These are phyloP conservation scores for Lottia scabra DNA, from an alignment of 2,888 invertebrate species.

Conservation along the genomic window DNA sequence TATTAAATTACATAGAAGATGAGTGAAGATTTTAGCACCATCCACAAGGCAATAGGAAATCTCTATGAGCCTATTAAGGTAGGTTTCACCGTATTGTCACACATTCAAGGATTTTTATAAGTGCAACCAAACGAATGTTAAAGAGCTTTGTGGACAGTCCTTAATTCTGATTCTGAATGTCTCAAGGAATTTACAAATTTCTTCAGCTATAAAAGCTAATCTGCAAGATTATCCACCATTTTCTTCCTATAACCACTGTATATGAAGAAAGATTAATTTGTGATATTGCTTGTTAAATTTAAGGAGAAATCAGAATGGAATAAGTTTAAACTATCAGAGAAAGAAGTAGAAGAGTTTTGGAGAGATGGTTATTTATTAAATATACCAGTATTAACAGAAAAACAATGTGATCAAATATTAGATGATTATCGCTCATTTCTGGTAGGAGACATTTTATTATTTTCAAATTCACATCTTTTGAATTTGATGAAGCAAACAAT, in stretches of 20 bases:
- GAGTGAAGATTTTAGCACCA: slow-evolving; percentile 48
- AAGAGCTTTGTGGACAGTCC: too few relatives aligned
- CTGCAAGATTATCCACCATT: too few relatives aligned
- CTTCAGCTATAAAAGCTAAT: too few relatives aligned
- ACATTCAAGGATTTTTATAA: too few relatives aligned
- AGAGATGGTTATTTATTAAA: slow-evolving; percentile 58
- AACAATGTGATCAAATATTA: slow-evolving; percentile 58
- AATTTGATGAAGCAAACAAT: too few relatives aligned
- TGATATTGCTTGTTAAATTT: neutral
- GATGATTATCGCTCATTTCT: slow-evolving; percentile 57
- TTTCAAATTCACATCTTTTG: too few relatives aligned
- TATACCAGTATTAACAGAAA: slow-evolving; percentile 50
- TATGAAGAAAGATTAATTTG: too few relatives aligned
- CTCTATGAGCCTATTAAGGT: slow-evolving; percentile 38
- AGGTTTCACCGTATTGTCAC: neutral
- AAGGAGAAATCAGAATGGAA: slow-evolving; percentile 38
- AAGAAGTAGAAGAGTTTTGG: slow-evolving; percentile 54
- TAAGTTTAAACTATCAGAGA: slow-evolving; percentile 38
- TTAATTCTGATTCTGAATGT: too few relatives aligned
- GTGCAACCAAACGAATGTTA: too few relatives aligned
- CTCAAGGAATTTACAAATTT: too few relatives aligned
- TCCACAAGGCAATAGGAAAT: slow-evolving; percentile 47
- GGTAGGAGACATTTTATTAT: slow-evolving; percentile 31
- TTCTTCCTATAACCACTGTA: too few relatives aligned
- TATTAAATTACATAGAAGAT: too few relatives aligned